Percentiles rank a stretch among this genome's conserved stretches.
Evolutionary conservation across 1,140 invertebrate genomes (phyloP).

Genomic region (Lordiphosa stackelbergi): DNA sequence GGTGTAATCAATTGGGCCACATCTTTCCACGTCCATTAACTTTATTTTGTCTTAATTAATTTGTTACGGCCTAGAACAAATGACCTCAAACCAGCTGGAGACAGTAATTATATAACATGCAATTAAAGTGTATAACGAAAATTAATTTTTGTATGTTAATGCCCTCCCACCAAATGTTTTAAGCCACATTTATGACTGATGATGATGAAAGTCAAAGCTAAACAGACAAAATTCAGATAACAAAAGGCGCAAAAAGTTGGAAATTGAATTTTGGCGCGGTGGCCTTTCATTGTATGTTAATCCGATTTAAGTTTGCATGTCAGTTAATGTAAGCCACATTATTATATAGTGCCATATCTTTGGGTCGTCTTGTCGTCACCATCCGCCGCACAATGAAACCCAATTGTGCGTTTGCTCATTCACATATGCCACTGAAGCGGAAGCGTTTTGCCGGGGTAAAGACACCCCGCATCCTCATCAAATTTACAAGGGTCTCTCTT

Average conservation of each 20-base stretch:
- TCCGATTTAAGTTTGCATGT: slow-evolving; percentile 47
- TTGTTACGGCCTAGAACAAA: slow-evolving; percentile 32
- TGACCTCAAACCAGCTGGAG: slow-evolving; percentile 11
- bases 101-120: slow-evolving; percentile 34
- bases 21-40: slow-evolving; percentile 21
- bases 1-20: slow-evolving; percentile 7
- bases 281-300: slow-evolving; percentile 54
- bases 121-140: slow-evolving; percentile 14
- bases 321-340: slow-evolving; percentile 42
- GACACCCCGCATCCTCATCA: no score
- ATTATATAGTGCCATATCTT: slow-evolving; percentile 13
- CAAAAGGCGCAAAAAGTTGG: slow-evolving; percentile 9
- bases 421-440: slow-evolving; percentile 22
- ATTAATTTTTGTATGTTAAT: slow-evolving; percentile 13
- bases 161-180: slow-evolving; percentile 13
- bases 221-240: slow-evolving; percentile 1
- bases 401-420: slow-evolving; percentile 28
- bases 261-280: slow-evolving; percentile 37
- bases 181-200: slow-evolving; percentile 35
- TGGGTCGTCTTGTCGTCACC: slow-evolving; percentile 1
- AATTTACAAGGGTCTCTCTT: no score
- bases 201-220: slow-evolving; percentile 6
- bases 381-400: slow-evolving; percentile 18
- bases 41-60: slow-evolving; percentile 37
- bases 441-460: slow-evolving; percentile 16